phyloP scores from a whole-genome alignment of 2,888 invertebrate genomes.

The Dynastes grantii region DNA sequence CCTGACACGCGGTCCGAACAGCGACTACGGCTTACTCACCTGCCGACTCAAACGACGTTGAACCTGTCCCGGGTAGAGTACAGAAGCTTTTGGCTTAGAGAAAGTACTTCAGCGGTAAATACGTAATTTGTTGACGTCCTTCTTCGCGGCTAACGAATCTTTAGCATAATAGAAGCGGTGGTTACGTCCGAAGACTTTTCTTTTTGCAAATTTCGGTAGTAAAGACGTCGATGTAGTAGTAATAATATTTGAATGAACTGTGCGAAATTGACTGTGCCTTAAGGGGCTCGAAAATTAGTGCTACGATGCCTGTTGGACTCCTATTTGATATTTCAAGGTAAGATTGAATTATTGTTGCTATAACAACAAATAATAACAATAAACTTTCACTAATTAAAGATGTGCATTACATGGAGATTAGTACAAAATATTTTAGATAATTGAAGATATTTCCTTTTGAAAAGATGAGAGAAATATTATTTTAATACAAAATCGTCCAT shows the following conservation, averaged over 20 bases:
- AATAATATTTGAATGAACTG: slow-evolving; percentile 3
- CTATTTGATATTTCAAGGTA: slow-evolving; percentile 77
- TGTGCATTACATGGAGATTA: too few relatives aligned
- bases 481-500: too few relatives aligned
- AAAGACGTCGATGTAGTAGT: too few relatives aligned
- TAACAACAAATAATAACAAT: not conserved
- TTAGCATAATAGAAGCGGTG: too few relatives aligned
- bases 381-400: not conserved
- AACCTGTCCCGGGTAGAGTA: slow-evolving; percentile 31
- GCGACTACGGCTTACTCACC: slow-evolving; percentile 43
- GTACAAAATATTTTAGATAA: too few relatives aligned
- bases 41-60: slow-evolving; percentile 44
- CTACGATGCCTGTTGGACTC: slow-evolving; percentile 75
- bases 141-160: not conserved
- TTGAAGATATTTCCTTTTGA: too few relatives aligned
- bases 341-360: slow-evolving; percentile 52
- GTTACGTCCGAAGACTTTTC: too few relatives aligned
- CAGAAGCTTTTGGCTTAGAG: not conserved
- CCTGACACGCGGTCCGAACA: slow-evolving; percentile 51
- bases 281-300: slow-evolving; percentile 19
- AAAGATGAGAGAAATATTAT: too few relatives aligned
- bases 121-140: not conserved
- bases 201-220: too few relatives aligned
- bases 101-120: not conserved
- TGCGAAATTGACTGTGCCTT: not conserved